Base-by-base conservation (phyloP, 2,888 invertebrate species). In the Seira ritae region DNA sequence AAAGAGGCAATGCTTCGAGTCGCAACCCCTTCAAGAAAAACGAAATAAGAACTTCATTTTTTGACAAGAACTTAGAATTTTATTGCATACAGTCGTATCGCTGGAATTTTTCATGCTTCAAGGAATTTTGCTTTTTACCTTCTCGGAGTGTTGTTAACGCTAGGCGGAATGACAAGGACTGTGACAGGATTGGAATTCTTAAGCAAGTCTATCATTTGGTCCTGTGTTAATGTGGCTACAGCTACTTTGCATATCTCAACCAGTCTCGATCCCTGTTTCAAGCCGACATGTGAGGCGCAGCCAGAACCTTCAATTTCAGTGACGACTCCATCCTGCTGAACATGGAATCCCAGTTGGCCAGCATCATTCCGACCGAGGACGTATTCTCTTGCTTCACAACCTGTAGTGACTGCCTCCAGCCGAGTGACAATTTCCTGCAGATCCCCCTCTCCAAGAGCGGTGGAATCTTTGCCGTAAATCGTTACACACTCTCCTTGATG, bases 401-500 rank as follows among this genome's bases (percentile, higher is more conserved):
- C 95, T 74, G 91, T 90, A 22, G 97, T 96, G 0, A 97, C 96
- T 71, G 94, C 93, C 73, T 94, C 93, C 50, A 98, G 92, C 23
- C 98, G 92, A 15, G 95, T 94, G 90, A 96, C 94, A 82, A 98
- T 94, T 90, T 96, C 96, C 91, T 94, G 92, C 80, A 94, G 91
- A 88, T 94, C 94, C 1, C 93, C 91, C 89, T 95, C 95, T 1
- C 93, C 93, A 12, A 84, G 65, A 19, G 75, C 31, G 1, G 75
- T 3, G 66, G 93, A 93, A 89, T 95, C 94, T 79, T 94, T 92
- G 90, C 95, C 94, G 89, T 95, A 94, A 85, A 97, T 92, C 3
- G 96, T 95, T 88, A 97, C 94, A 91, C 97, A 96, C 91, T 98
- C 98, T 1, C 98, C 97, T 91, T 97, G 96, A 91, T 98, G 97